Evolutionary conservation across 2,888 invertebrate species (phyloP), one percentile per base, ranked within the genome.

Genomic region (Sisyra terminalis): DNA sequence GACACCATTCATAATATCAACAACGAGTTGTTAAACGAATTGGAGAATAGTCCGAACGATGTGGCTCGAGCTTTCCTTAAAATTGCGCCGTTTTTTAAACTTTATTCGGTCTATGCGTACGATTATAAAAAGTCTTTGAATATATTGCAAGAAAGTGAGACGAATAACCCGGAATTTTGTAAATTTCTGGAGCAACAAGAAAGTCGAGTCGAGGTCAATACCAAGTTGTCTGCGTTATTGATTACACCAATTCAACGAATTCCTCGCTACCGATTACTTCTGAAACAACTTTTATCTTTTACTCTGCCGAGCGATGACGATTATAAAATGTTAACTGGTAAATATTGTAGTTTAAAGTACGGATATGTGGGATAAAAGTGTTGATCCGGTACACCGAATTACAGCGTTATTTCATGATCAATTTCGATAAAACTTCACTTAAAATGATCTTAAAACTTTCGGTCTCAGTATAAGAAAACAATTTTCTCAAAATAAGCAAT

Each of bases 191-290:
- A 64, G 45, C 60, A 61, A 18, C 78, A 80, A 53, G 83, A 84
- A 59, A 68, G 69, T 3, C 64, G 75, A 8, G 78, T 80, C 6
- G 81, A 82, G 57, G 75, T 84, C 38, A 71, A 72, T 49, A 69
- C 67, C 32, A 82, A 80, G 55, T 58, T 85, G 3, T 74, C 78
- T 45, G 74, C 84, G 0, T 61, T 85, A 32, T 64, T 85, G 49
- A 85, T 85, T 48, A 74, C 76, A 2, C 85, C 85, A 10, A 79
- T 86, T 50, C 85, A 86, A 57, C 65, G 85, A 51, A 70, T 86
- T 40, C 85, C 85, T 1, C 69, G 84, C 39, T 85, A 85, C 56
- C 75, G 78, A 52, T 61, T 85, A 35, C 61, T 85, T 10, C 59
- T 85, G 40, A 73, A 75, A 52, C 78, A 83, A 56, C 69, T 85